Conservation (phyloP, 2,113 vertebrate species). For the Neogobius melanostomus region DNA sequence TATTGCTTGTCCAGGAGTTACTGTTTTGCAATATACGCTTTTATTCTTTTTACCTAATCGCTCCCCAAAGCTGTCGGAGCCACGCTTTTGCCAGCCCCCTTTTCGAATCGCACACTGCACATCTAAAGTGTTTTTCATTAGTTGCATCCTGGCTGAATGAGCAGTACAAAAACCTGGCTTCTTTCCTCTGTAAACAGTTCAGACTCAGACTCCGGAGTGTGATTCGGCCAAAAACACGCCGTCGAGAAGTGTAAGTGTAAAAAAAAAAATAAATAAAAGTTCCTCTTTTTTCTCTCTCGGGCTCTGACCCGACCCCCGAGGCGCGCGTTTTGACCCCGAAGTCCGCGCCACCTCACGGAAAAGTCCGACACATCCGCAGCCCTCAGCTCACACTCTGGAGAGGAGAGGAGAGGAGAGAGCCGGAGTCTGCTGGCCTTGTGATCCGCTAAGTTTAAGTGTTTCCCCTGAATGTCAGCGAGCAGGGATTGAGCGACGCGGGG, state of each 20-base stretch:
- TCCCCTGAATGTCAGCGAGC: conserved; percentile 9
- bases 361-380: background rate
- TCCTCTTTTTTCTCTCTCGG: background rate
- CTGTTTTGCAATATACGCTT: too few relatives aligned
- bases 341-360: background rate
- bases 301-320: background rate
- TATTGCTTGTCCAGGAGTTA: too few relatives aligned
- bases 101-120: too few relatives aligned
- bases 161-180: conserved; percentile 14
- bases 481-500: background rate
- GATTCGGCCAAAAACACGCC: background rate
- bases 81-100: too few relatives aligned
- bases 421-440: conserved; percentile 1
- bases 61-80: too few relatives aligned
- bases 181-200: conserved; percentile 25
- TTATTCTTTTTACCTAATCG: too few relatives aligned
- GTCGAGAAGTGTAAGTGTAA: background rate
- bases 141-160: conserved; percentile 25
- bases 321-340: background rate
- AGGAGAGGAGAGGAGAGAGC: background rate
- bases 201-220: conserved; percentile 7
- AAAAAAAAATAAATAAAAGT: too few relatives aligned
- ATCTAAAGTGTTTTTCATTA: conserved; percentile 2
- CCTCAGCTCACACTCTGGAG: conserved; percentile 3
- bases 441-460: background rate